These are phyloP conservation scores for Colaptes auratus DNA, from an alignment of 2,113 vertebrate genomes.

Conservation along the genomic window DNA sequence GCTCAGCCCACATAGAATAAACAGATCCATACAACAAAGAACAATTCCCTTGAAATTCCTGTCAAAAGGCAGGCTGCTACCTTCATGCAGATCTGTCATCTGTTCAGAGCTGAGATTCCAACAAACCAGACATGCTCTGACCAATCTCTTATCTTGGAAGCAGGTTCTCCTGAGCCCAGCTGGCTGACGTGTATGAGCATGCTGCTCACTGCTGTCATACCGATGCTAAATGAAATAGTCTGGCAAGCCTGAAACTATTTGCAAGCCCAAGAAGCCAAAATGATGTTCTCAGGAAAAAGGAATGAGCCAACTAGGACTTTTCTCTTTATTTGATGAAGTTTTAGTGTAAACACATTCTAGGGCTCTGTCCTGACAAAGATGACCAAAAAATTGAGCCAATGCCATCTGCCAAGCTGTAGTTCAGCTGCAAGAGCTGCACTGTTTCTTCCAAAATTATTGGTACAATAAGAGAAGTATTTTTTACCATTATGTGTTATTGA, in stretches of 20 bases:
- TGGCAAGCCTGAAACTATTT: conserved; percentile 17
- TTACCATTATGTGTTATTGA: background rate
- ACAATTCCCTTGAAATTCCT: conserved; percentile 1
- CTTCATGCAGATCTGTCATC: background rate
- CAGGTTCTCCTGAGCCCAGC: background rate
- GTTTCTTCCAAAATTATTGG: background rate
- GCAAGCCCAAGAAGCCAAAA: background rate
- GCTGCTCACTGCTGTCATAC: conserved; percentile 19
- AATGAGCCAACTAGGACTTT: conserved; percentile 22
- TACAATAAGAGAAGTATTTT: background rate
- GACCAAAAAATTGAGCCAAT: background rate
- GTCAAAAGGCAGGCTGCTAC: background rate
- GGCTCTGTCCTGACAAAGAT: conserved; percentile 4
- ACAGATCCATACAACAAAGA: background rate
- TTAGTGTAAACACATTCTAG: background rate
- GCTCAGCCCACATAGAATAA: background rate
- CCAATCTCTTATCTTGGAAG: background rate
- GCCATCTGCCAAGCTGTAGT: background rate
- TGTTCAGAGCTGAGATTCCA: conserved; percentile 49
- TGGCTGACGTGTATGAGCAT: background rate
- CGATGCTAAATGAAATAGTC: background rate
- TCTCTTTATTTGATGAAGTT: background rate
- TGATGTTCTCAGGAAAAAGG: conserved; percentile 4
- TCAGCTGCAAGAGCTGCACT: background rate
- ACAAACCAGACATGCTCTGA: background rate